A percentile compares a stretch with the other conserved stretches of the same genome.
phyloP scores from a whole-genome alignment of 37 sponge, comb jelly and placozoan genomes.

The Tethya wilhelma region DNA sequence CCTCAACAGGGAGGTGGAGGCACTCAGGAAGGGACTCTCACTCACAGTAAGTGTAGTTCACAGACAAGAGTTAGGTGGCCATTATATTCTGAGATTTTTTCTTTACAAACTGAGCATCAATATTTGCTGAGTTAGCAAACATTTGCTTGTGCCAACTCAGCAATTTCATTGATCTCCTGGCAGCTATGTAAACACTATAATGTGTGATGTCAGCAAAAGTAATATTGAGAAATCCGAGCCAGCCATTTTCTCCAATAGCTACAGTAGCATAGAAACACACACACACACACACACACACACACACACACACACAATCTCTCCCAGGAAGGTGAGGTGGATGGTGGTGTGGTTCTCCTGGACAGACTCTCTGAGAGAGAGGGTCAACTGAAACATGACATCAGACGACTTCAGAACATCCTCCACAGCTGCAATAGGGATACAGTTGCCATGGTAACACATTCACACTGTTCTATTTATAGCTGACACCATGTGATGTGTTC shows the following conservation, averaged over 20 bases:
- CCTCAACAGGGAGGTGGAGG: slow-evolving; percentile 30
- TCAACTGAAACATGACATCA: slow-evolving; percentile 13
- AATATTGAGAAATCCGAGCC: no score
- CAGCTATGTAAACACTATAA: no score
- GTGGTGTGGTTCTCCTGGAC: slow-evolving; percentile 7
- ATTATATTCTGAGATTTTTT: no score
- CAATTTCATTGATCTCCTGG: no score
- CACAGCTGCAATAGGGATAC: slow-evolving; percentile 48
- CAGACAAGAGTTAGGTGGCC: not conserved
- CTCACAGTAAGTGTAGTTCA: slow-evolving; percentile 23
- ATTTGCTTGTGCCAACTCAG: no score
- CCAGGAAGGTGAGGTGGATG: slow-evolving; percentile 31
- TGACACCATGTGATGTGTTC: not conserved
- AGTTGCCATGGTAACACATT: slow-evolving; percentile 46
- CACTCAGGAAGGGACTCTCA: slow-evolving; percentile 24
- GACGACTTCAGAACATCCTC: slow-evolving; percentile 6
- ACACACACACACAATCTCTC: no score
- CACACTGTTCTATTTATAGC: not conserved
- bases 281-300: no score
- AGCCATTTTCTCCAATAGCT: no score
- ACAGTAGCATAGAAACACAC: no score
- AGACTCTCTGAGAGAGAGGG: slow-evolving; percentile 18
- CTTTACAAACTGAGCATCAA: no score
- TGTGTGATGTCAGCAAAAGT: no score
- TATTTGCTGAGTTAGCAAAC: no score